Base-by-base conservation (phyloP, 2,797 vertebrate genomes). In the Salmo trutta region DNA sequence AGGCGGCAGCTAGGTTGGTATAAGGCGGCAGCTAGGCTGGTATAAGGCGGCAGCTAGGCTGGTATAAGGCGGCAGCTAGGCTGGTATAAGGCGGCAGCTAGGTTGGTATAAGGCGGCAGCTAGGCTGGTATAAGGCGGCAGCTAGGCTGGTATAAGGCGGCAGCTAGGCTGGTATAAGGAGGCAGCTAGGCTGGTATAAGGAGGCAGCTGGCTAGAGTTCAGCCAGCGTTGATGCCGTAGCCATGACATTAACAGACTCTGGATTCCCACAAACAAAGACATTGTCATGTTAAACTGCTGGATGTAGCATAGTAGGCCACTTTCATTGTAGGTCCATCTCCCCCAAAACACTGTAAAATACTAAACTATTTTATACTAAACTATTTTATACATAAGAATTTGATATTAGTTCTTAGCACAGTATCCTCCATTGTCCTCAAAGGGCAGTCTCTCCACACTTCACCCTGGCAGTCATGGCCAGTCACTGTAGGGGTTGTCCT, bases 361-460 rank as follows among this genome's bases (percentile, higher is more conserved):
- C 62, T 5, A 16, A 66, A 31, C 3, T 15, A 15, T 15, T 64
- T 72, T 51, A 56, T 16, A 70, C 54, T 7, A 16, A 66, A 31
- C 3, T 15, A 15, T 15, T 64, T 72, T 51, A 56, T 16, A 70
- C 54, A 17, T 19, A 10, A 59, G 19, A 7, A n/a, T 59, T 21
- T n/a, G 56, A 47, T 59, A 59, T n/a, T n/a, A 21, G 54, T 56
- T 56, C 19, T 56, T 1, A 21, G 56, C 8, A 21, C 19, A 59
- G 56, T 86, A 51, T 74, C 77, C 31, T 65, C 51, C 54, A 36
- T 66, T 67, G 73, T 85, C 91, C 86, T 89, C 78, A 51, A 78
- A 87, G 83, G 90, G 90, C 91, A 92, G 82, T 85, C 78, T 89
- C 79, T 70, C 75, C 86, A 86, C 66, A 75, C 51, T 65, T 74